A percentile compares a stretch with the other conserved stretches of the same genome.
phyloP scores from a whole-genome alignment of 2,888 invertebrate genomes.

The Euplagia quadripunctaria region DNA sequence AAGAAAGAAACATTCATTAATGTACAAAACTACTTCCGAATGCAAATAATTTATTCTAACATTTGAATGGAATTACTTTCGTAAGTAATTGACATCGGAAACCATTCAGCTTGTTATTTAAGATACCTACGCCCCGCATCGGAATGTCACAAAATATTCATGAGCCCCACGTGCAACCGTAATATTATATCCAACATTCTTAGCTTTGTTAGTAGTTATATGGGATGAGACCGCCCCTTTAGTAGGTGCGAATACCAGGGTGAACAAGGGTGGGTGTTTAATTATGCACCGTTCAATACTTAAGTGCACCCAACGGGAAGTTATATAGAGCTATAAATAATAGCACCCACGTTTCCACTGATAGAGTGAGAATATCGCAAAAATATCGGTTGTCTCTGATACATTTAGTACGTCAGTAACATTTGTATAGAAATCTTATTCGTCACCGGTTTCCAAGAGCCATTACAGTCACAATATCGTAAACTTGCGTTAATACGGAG shows the following conservation, averaged over 20 bases:
- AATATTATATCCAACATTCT: slow-evolving; percentile 40
- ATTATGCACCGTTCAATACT: slow-evolving; percentile 70
- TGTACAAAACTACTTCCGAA: slow-evolving; percentile 10
- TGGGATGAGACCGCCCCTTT: slow-evolving; percentile 43
- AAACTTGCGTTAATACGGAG: slow-evolving; percentile 26
- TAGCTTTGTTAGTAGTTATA: slow-evolving; percentile 52
- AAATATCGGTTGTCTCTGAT: neutral
- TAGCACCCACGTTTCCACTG: slow-evolving; percentile 42
- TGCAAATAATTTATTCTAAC: slow-evolving; percentile 13
- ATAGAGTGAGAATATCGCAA: slow-evolving; percentile 38
- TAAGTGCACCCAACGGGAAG: slow-evolving; percentile 66
- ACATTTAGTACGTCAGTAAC: slow-evolving; percentile 1
- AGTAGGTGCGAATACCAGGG: slow-evolving; percentile 52
- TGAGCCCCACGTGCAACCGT: slow-evolving; percentile 33
- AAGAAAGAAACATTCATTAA: no score
- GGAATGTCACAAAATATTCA: slow-evolving; percentile 20
- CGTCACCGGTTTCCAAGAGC: slow-evolving; percentile 28
- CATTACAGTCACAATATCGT: slow-evolving; percentile 28
- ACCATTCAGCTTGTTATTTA: neutral
- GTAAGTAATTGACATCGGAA: neutral
- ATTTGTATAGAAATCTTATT: slow-evolving; percentile 15
- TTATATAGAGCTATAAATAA: slow-evolving; percentile 59
- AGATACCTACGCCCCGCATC: neutral
- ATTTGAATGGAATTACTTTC: slow-evolving; percentile 14
- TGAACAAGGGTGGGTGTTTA: slow-evolving; percentile 54